phyloP scores from a whole-genome alignment of 2,888 invertebrate genomes.

The Cerceris ruficornis region DNA sequence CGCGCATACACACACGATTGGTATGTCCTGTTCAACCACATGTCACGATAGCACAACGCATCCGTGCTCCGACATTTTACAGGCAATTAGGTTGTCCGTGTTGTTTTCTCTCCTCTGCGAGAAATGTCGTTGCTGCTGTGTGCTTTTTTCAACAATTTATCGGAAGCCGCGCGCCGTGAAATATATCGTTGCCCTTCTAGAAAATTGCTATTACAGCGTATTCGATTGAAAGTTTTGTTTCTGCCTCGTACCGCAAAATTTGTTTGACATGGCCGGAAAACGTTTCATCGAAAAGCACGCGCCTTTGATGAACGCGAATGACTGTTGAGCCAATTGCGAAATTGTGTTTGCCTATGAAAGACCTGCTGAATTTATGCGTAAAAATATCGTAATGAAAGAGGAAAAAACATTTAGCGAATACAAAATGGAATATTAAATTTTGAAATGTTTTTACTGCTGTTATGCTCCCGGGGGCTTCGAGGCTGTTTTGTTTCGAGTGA shows the following conservation, averaged over 20 bases:
- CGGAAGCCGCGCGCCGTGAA: constrained; percentile 36
- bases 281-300: not conserved
- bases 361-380: too few species aligned
- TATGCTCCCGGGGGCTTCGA: too few species aligned
- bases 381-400: too few species aligned
- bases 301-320: not conserved
- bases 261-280: not conserved
- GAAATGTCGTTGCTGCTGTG: not conserved
- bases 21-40: constrained; percentile 18
- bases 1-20: constrained; percentile 1
- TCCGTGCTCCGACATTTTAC: constrained; percentile 42
- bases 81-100: constrained; percentile 49
- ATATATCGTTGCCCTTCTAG: constrained; percentile 41
- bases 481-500: too few species aligned
- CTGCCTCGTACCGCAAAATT: not conserved
- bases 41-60: constrained; percentile 26
- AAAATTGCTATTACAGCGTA: constrained; percentile 48
- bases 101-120: constrained; percentile 18
- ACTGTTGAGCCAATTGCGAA: not conserved
- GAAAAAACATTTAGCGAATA: too few species aligned
- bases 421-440: too few species aligned
- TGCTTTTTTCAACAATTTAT: constrained; percentile 42
- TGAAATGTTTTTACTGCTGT: too few species aligned
- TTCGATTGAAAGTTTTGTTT: constrained; percentile 50
- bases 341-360: too few species aligned